phyloP scores from a whole-genome alignment of 2,797 vertebrate species.

The Mustela erminea region DNA sequence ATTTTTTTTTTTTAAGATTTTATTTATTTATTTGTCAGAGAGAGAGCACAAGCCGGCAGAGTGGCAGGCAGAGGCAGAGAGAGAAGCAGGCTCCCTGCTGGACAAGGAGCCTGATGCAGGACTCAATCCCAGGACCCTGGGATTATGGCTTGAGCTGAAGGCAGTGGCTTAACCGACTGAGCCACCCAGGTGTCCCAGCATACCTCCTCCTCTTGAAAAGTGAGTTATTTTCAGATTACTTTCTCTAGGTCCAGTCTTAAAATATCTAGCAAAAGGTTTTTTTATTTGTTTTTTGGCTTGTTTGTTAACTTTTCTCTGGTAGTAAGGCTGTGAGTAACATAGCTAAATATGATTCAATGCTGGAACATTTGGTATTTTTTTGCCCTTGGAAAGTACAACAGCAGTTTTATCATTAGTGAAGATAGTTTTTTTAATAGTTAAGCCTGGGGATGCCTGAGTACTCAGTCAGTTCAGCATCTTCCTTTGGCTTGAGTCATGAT shows the following conservation, averaged over 20 bases:
- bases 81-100: no score
- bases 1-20: neutral
- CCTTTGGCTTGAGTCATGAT: no score
- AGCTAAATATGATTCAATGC: neutral
- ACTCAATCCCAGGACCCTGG: no score
- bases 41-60: no score
- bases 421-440: neutral
- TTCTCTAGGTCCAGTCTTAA: neutral
- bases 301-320: constrained; percentile 10
- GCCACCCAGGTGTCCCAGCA: neutral
- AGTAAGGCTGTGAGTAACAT: neutral
- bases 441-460: neutral
- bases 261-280: neutral
- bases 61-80: no score
- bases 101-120: no score
- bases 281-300: neutral
- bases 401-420: neutral
- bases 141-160: no score
- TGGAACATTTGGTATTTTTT: neutral
- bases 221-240: neutral
- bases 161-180: no score
- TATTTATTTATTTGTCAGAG: no score
- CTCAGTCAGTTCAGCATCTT: no score
- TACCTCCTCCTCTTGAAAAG: constrained; percentile 12
- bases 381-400: neutral